phyloP scores from a whole-genome alignment of 2,797 vertebrate genomes.

The Lepus townsendii region DNA sequence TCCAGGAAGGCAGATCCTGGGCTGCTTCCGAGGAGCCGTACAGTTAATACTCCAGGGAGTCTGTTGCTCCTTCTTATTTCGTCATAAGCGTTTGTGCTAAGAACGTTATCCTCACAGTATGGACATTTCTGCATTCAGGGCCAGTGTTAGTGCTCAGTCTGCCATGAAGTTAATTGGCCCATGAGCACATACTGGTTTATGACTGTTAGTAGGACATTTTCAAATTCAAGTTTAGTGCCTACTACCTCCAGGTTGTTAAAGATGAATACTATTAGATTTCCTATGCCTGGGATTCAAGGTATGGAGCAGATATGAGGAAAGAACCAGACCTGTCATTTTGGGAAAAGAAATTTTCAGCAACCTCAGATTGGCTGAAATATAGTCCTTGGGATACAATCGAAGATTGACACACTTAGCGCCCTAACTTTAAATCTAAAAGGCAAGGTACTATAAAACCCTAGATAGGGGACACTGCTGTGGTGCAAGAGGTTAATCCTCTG shows the following conservation, averaged over 20 bases:
- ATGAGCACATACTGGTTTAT: background rate
- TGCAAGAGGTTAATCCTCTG: no score
- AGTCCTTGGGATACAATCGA: background rate
- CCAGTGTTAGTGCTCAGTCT: slow-evolving; percentile 3
- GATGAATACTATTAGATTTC: slow-evolving; percentile 3
- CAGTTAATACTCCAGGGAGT: slow-evolving; percentile 52
- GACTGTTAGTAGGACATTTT: slow-evolving; percentile 21
- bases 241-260: background rate
- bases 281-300: background rate
- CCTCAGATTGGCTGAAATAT: slow-evolving; percentile 16
- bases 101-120: background rate
- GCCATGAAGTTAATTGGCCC: background rate
- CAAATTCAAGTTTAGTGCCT: slow-evolving; percentile 47
- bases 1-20: slow-evolving; percentile 27
- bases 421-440: slow-evolving; percentile 20
- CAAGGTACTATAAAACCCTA: background rate
- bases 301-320: slow-evolving; percentile 5
- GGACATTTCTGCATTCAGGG: background rate
- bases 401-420: background rate
- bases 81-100: slow-evolving; percentile 36
- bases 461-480: no score
- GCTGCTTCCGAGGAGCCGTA: background rate
- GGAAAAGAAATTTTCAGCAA: slow-evolving; percentile 33
- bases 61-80: slow-evolving; percentile 25
- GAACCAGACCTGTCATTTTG: background rate